Evolutionary conservation across 35 echinoderm and acorn worm species (phyloP), one percentile per base, ranked within the genome.

Genomic region (Acanthaster planci): DNA sequence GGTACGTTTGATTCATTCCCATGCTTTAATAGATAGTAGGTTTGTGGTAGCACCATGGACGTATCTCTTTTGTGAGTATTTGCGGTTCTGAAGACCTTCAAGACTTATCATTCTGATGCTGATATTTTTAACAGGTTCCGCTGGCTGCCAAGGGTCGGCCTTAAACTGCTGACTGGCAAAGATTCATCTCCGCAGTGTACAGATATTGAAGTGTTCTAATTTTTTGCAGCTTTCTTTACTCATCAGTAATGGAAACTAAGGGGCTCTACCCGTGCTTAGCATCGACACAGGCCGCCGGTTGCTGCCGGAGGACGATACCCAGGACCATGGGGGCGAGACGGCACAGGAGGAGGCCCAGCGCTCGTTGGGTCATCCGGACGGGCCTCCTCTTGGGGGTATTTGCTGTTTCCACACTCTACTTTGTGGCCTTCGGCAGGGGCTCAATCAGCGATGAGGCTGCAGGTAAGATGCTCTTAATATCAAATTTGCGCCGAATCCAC

Each of bases 231-330:
- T 83, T 37, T 9, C 36, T 83, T 83, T 29, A 0, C 42, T 12
- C 38, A 83, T n/a, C 81, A 83, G 81, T 60, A 39, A 83, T 83
- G 81, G 35, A 35, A 83, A 56, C 30, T 83, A 58, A 51, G 52
- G 64, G 34, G 64, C 26, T 72, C 1, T 72, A 72, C 64, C 64
- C 64, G 34, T 72, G 19, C 14, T 9, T 72, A 35, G 7, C 29
- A 67, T 29, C 12, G 34, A 10, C 57, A 6, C 18, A 10, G 64
- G 64, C 26, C 2, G 14, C 29, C 29, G 34, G 64, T 3, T 2
- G 34, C 64, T 47, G 42, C 42, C 42, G 42, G 4, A 47, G 42
- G 42, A 12, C 42, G 42, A 12, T 4, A 47, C 42, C 42, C 42
- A 47, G 4, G 12, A 58, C 53, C 54, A 57, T 37, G 29, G 51